Conservation (phyloP, 1,140 invertebrate genomes). For the Mizuhopecten yessoensis region DNA sequence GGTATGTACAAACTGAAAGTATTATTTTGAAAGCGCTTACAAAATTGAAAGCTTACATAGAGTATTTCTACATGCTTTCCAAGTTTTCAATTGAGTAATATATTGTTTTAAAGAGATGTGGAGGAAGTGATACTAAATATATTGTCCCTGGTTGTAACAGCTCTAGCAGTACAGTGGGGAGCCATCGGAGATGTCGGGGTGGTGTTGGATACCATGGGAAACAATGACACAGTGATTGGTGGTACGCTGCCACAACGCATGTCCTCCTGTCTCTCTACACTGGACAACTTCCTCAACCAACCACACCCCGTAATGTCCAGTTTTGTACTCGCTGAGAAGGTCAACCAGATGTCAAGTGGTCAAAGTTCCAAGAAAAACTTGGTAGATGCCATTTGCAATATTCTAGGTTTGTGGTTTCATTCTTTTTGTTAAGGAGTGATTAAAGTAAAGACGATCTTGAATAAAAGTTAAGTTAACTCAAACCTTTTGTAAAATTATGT, state of each 20-base stretch:
- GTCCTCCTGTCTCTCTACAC: conserved; percentile 91
- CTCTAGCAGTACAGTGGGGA: conserved; percentile 97
- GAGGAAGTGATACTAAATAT: too few species aligned
- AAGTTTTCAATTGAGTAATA: too few species aligned
- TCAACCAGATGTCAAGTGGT: conserved; percentile 72
- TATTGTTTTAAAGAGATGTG: too few species aligned
- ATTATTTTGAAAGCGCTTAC: too few species aligned
- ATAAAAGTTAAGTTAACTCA: background rate
- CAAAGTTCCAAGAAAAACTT: conserved; percentile 58
- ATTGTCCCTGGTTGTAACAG: conserved; percentile 64
- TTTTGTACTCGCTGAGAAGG: conserved; percentile 90
- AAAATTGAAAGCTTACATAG: too few species aligned
- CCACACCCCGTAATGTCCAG: conserved; percentile 92
- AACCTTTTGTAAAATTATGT: background rate
- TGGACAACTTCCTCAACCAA: conserved; percentile 94
- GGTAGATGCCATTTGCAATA: conserved; percentile 79
- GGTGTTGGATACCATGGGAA: conserved; percentile 92
- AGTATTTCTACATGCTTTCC: too few species aligned
- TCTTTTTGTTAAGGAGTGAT: background rate
- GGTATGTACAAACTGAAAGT: too few species aligned
- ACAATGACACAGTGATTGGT: conserved; percentile 95
- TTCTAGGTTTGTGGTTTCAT: conserved; percentile 78
- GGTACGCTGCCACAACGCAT: conserved; percentile 97
- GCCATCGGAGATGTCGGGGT: conserved; percentile 98
- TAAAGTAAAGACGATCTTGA: background rate